Evolutionary conservation across 2,113 vertebrate genomes (phyloP), one percentile per base, ranked within the genome.

Genomic region (Gobius niger): DNA sequence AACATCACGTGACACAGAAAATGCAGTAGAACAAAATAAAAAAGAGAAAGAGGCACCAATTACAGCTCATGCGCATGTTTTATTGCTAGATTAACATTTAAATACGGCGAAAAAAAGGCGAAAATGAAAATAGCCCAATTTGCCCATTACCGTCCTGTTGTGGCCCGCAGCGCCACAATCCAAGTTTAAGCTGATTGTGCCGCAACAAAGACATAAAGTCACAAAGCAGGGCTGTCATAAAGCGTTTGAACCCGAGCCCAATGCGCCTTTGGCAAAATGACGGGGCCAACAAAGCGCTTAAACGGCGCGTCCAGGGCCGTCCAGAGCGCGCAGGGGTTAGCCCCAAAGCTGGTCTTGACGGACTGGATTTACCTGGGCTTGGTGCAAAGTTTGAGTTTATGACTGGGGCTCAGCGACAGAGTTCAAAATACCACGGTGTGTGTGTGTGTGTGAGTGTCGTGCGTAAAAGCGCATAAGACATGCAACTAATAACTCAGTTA

Each of bases 211-310:
- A 70, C 67, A 75, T 41, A 53, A 75, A 74, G 59, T 53, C 67
- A 76, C 68, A 87, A 78, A 85, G 56, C 66, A 9, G 72, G 68
- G 70, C 57, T 60, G 73, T 47, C 64, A 67, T 85, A 87, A 86
- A 80, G 16, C 63, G 52, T 76, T 70, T 67, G 72, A 76, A 73
- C 46, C 73, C 40, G 40, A 54, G 52, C 47, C 73, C 59, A 80
- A 66, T 73, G 66, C 8, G 81, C 82, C 81, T 76, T 60, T 82
- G 78, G 85, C 80, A 15, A 80, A 34, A 67, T 73, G 56, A 66
- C 65, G 67, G 66, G 24, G 24, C 24, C 16, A 15, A 77, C 71
- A 70, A 72, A 59, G 12, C 15, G 61, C 62, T 72, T 73, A 76
- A 74, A 50, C 50, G 65, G 64, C 50, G 57, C 64, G 76, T 82